Base-by-base conservation (phyloP, 2,888 invertebrate species). In the Pristionchus fissidentatus region DNA sequence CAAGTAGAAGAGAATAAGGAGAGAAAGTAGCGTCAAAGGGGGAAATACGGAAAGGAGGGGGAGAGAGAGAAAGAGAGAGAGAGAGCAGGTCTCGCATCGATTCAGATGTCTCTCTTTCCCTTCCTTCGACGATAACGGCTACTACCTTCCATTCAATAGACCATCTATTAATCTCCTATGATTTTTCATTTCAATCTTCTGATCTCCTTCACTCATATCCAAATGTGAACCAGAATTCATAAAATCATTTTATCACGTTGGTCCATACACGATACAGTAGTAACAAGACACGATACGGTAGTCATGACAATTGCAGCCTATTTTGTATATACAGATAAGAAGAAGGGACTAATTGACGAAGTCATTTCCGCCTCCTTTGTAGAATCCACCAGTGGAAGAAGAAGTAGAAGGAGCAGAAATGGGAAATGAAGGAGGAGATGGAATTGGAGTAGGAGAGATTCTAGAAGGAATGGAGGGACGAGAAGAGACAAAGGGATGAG, bases 321-420 rank as follows among this genome's bases (percentile, higher is more conserved):
- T 7, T 26, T 15, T 60, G 29, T 49, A 49, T 46, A 15, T 22
- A 52, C 22, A 78, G 78, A 57, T 26, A 22, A 26, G 29, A 1
- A 35, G n/a, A 19, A 29, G 52, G 57, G 8, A 38, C 79, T 75
- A 79, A 57, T 81, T 81, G 81, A 62, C 66, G 49, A 81, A 81
- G 1, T 38, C 38, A 41, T 81, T 81, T 8, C 81, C 81, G 10
- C 66, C 29, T 66, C 81, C 81, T 10, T 81, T 81, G 66, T 81
- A 81, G 81, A 81, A 81, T 46, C 81, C 81, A 29, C 81, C 81
- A 29, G 35, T 46, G 22, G 81, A 66, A 10, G 81, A 81, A 4
- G 49, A 19, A 4, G 66, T 43, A 81, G 49, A 1, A 10, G 66
- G 46, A 10, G 79, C 38, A 57, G 79, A 81, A 4, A 66, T 38